These are phyloP conservation scores for Rhizoglyphus robini DNA, from an alignment of 1,140 invertebrate species.

Conservation along the genomic window DNA sequence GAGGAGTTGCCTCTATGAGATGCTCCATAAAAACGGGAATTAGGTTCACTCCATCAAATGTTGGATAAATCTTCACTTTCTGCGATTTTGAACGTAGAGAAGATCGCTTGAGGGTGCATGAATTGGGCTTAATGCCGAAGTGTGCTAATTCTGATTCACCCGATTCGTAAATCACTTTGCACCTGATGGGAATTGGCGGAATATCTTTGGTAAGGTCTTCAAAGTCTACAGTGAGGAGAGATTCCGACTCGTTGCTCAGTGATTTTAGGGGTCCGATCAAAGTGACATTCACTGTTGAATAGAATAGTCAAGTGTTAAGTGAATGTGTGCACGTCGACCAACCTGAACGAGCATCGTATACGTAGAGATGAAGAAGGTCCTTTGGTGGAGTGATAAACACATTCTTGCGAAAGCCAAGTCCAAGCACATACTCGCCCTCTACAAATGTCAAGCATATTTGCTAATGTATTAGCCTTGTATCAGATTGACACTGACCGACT, in stretches of 20 bases:
- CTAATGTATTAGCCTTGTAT: too few species aligned
- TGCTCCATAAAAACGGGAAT: constrained; percentile 6
- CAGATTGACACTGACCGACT: too few species aligned
- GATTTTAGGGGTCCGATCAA: not conserved
- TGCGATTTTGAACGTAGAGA: constrained; percentile 3
- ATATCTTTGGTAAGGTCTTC: not conserved
- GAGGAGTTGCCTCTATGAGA: constrained; percentile 7
- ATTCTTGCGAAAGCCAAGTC: constrained; percentile 13
- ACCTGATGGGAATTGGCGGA: constrained; percentile 4
- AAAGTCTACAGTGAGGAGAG: not conserved
- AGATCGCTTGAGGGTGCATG: not conserved
- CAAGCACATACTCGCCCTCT: constrained; percentile 19
- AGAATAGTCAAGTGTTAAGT: constrained; percentile 6
- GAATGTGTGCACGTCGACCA: not conserved
- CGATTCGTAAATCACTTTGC: not conserved
- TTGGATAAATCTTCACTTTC: constrained; percentile 13
- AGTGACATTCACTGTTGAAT: not conserved
- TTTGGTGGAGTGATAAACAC: constrained; percentile 1
- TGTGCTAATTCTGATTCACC: not conserved
- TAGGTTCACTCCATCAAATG: constrained; percentile 20
- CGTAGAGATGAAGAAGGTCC: constrained; percentile 8
- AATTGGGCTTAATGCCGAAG: not conserved
- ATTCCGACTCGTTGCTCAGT: constrained; percentile 8
- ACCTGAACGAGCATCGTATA: constrained; percentile 11
- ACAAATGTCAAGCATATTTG: too few species aligned